These are phyloP conservation scores for Hoplostethus atlanticus DNA, from an alignment of 2,797 vertebrate genomes.

Conservation along the genomic window DNA sequence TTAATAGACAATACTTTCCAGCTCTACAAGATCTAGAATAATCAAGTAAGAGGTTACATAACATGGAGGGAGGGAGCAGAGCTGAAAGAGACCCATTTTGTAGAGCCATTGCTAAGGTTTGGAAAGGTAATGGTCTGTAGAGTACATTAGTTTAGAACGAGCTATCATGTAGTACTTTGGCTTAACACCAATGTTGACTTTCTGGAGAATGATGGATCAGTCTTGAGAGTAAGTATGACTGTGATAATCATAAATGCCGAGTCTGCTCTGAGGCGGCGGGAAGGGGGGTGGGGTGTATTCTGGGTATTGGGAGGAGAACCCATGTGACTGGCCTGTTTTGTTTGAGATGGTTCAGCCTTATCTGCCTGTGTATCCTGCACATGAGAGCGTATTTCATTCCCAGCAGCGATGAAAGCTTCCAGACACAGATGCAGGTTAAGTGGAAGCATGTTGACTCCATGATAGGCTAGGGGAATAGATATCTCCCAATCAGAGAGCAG, in stretches of 20 bases:
- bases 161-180: neutral
- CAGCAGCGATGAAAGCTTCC: slow-evolving; percentile 50
- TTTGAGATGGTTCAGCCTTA: slow-evolving; percentile 28
- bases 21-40: slow-evolving; percentile 34
- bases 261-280: slow-evolving; percentile 36
- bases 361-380: slow-evolving; percentile 47
- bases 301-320: slow-evolving; percentile 2
- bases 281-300: neutral
- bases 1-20: slow-evolving; percentile 32
- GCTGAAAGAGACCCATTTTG: slow-evolving; percentile 33
- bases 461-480: slow-evolving; percentile 58
- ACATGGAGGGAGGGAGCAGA: neutral
- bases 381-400: slow-evolving; percentile 50
- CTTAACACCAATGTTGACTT: slow-evolving; percentile 1
- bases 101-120: slow-evolving; percentile 4
- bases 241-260: slow-evolving; percentile 40
- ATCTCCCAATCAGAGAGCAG: slow-evolving; percentile 51
- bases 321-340: slow-evolving; percentile 50
- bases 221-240: slow-evolving; percentile 22
- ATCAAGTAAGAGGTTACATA: slow-evolving; percentile 32
- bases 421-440: slow-evolving; percentile 60
- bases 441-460: slow-evolving; percentile 65
- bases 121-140: slow-evolving; percentile 22
- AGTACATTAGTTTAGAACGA: slow-evolving; percentile 5
- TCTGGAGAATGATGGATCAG: neutral